Evolutionary conservation across 2,888 invertebrate genomes (phyloP).

Genomic region (Pseudococcus jackbeardsleyi): DNA sequence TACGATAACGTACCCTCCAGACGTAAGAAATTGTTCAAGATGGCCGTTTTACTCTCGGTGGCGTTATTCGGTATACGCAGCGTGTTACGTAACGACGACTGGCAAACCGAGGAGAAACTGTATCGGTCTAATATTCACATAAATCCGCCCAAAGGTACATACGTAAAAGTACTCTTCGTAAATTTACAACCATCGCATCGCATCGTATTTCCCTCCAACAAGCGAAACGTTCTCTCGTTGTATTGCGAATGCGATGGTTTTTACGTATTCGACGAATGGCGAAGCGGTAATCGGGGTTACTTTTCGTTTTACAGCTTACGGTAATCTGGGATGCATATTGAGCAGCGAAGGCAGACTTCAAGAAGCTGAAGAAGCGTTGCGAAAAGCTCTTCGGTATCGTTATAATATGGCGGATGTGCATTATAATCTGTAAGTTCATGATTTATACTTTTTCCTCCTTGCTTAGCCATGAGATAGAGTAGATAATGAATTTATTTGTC

Average conservation of each 20-base stretch:
- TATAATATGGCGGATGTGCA: slow-evolving; percentile 99
- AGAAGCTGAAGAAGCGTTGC: slow-evolving; percentile 93
- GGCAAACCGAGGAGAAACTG: slow-evolving; percentile 91
- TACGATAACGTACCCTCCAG: slow-evolving; percentile 73
- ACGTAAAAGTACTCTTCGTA: slow-evolving; percentile 65
- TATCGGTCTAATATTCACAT: slow-evolving; percentile 90
- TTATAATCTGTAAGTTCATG: slow-evolving; percentile 78
- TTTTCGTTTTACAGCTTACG: slow-evolving; percentile 81
- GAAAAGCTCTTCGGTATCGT: slow-evolving; percentile 89
- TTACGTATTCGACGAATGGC: no score
- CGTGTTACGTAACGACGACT: slow-evolving; percentile 85
- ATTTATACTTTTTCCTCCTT: not conserved
- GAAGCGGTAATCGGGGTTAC: not conserved
- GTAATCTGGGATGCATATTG: slow-evolving; percentile 95
- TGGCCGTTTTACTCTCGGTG: slow-evolving; percentile 74
- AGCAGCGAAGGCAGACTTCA: slow-evolving; percentile 87
- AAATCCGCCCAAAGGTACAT: slow-evolving; percentile 96
- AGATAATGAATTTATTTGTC: no score
- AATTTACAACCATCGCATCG: no score
- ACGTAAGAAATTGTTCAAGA: slow-evolving; percentile 69
- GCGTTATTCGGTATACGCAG: slow-evolving; percentile 81
- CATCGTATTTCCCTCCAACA: no score
- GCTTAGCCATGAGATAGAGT: no score
- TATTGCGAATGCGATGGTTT: no score
- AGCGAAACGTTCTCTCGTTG: no score